Base-by-base conservation (phyloP, 2,888 invertebrate genomes). In the Acholoe squamosa region DNA sequence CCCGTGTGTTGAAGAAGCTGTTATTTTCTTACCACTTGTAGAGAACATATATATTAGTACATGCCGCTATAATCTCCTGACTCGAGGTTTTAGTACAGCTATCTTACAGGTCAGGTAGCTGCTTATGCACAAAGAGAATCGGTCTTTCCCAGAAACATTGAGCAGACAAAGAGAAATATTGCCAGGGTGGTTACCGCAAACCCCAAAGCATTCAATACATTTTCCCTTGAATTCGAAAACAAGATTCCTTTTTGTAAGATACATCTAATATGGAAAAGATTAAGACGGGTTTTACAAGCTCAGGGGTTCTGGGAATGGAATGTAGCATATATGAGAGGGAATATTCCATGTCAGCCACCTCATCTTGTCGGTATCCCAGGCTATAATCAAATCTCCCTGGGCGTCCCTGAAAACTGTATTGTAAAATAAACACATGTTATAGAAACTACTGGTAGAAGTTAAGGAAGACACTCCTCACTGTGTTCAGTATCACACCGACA, bases 391-490 rank as follows among this genome's bases (percentile, higher is more conserved):
- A 98, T 22, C 97, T 96, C 0, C 97, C 98, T 0, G 98, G 98
- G 92, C 97, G 97, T 0, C 98, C 98, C 31, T 98, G 97, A 93
- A 98, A 97, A 96, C 98, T 98, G 56, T 98, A 98, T 95, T 43
- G 10, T 43, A 43, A 7, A 43, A 10, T 43, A 43, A 43, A 43
- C 10, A 43, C 10, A 43, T 43, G 43, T 43, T 43, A 43, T 43
- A 7, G 10, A 10, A 10, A 43, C 43, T 43, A n/a, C n/a, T n/a
- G n/a, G n/a, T n/a, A 43, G 43, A 43, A 10, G 43, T 43, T 43
- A 43, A 10, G 3, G 10, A 43, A 43, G 10, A 43, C 3, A 10
- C 10, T 43, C 3, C 10, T 43, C 10, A 43, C 43, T 7, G 3
- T 43, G 3, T 43, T 43, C 43, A 43, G 10, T 43, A 43, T 43